Conservation (phyloP, 2,888 invertebrate genomes). For the Dynastes hyllus region DNA sequence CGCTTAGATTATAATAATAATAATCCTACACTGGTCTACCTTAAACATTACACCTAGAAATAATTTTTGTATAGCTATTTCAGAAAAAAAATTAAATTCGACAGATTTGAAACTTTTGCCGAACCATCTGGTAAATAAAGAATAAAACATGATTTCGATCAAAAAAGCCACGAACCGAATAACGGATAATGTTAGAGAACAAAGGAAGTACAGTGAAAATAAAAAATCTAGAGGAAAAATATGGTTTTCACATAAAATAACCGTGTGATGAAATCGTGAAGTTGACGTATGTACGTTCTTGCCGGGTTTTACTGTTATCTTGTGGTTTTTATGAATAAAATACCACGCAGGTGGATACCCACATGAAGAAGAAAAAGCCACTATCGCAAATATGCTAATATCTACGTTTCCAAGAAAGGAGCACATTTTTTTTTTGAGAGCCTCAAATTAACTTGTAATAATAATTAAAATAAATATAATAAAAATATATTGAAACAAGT, state of each 20-base stretch:
- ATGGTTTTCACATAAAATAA: conserved; percentile 24
- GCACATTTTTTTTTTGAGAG: neutral
- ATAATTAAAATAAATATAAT: neutral
- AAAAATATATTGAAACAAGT: neutral
- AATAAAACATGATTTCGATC: too few species aligned
- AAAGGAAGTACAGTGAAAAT: neutral
- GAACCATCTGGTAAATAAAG: too few species aligned
- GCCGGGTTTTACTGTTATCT: conserved; percentile 18
- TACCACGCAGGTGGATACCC: neutral
- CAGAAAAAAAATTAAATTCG: too few species aligned
- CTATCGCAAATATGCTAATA: neutral
- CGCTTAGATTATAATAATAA: too few species aligned
- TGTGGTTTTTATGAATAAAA: neutral
- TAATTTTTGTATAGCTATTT: too few species aligned
- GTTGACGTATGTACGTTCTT: neutral
- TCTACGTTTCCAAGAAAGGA: neutral
- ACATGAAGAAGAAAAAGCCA: neutral
- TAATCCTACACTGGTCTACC: too few species aligned
- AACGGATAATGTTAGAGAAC: neutral
- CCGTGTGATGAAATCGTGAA: neutral
- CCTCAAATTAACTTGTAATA: neutral
- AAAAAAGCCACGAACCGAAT: neutral
- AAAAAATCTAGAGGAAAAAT: neutral
- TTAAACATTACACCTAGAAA: too few species aligned
- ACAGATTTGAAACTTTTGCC: too few species aligned